Evolutionary conservation across 2,797 vertebrate genomes (phyloP), one percentile per base, ranked within the genome.

Genomic region (Neostethus bicornis): DNA sequence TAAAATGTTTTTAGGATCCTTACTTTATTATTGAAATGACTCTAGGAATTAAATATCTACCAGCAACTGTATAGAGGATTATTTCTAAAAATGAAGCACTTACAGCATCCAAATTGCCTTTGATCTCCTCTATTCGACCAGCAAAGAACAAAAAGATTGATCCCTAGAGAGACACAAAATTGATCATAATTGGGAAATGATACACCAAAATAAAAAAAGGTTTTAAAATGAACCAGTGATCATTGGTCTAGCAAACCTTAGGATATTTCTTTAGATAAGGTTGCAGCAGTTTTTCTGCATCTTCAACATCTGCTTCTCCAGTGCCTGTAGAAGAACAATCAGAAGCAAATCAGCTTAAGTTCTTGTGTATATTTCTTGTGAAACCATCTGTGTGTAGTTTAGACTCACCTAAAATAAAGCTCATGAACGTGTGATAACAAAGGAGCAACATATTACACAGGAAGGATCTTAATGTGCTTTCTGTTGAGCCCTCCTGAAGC

Each of bases 341-440:
- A 26, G 1, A 66, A 46, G 2, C n/a, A 31, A 52, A n/a, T 1
- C 2, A 32, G n/a, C 1, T 25, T 0, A 55, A 12, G 14, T 12
- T 1, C 1, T 23, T 4, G 7, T 32, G 2, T 41, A 9, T 49
- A 13, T 39, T 53, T 51, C 2, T 28, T 1, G 10, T 38, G 47
- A 35, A 59, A 37, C 14, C 21, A 29, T 0, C 0, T 12, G 41
- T 8, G 10, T 48, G 29, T 19, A 21, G 38, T 58, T 1, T 0
- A 32, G 54, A 44, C 93, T 92, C 85, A 97, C 97, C 97, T 24
- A 99, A 85, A 83, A 99, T 96, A 73, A 99, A 98, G 81, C 95
- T 96, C 93, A 99, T 95, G 92, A 99, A 99, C 37, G 97, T 99
- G 89, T 99, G 96, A 85, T 98, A 99, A 85, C 96, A 98, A 53